Base-by-base conservation (phyloP, 2,113 vertebrate genomes). In the Tachuris rubrigastra region DNA sequence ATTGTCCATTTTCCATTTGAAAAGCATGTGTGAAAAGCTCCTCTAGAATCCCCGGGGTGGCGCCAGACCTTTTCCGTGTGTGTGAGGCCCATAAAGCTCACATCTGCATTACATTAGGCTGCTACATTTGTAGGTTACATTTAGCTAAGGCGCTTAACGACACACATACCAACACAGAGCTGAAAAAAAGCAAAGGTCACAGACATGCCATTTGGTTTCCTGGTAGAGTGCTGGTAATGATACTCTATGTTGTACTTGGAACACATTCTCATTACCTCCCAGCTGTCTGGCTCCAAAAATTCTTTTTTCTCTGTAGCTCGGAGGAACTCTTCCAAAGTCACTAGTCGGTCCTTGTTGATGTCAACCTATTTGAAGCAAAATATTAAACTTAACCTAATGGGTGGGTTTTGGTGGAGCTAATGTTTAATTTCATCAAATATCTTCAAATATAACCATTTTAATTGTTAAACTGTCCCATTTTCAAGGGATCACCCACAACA, bases 261-360 rank as follows among this genome's bases (percentile, higher is more conserved):
- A 73, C 53, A 22, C 16, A 1, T 53, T 92, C 42, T 12, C 50
- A 83, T 98, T 97, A 99, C 99, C 99, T 99, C 99, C 99, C 99
- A 99, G 96, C 98, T 99, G n/a, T 99, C 99, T 55, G 99, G 98
- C 96, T 99, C 99, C 97, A 99, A 95, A 97, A 99, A 99, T 92
- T 99, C 99, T 73, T 98, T 99, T 93, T 99, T 99, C 95, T 98
- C 98, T 78, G 99, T 99, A 62, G 99, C 98, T 92, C 98, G 97
- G 62, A 99, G 87, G 97, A 99, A 99, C 95, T 99, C 99, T 5
- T 99, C 98, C 93, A 99, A 91, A 66, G 99, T 99, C 67, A 99
- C 99, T 75, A 99, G 95, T 30, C 99, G 98, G 96, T 99, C 99
- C 97, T 98, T 98, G 96, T 99, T 99, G 69, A 97, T 50, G 86